Conservation (phyloP, 2,797 vertebrate species). For the Numenius phaeopus region DNA sequence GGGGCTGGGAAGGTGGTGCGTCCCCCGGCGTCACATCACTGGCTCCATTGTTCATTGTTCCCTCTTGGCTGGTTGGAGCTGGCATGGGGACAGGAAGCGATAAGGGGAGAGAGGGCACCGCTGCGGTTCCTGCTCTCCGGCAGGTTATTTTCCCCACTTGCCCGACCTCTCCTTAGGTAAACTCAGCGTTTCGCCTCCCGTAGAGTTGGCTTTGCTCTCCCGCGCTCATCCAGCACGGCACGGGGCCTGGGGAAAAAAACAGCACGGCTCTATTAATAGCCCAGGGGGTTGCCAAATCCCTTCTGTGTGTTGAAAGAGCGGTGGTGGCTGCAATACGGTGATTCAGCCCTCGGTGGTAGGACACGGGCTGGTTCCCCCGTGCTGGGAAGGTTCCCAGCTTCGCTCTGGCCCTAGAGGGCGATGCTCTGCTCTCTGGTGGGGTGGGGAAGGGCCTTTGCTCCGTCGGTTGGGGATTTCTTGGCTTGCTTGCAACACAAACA, state of each 20-base stretch:
- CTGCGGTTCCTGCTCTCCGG: background rate
- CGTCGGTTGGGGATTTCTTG: background rate
- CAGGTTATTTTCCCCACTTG: background rate
- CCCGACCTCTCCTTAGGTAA: constrained; percentile 61
- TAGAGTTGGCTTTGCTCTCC: constrained; percentile 31
- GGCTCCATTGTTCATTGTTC: constrained; percentile 59
- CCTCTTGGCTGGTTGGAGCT: background rate
- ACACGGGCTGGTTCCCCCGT: accelerated
- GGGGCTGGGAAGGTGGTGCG: background rate
- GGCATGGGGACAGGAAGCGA: background rate
- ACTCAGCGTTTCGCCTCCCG: background rate
- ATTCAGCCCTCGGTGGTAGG: constrained; percentile 25
- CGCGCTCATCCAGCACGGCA: background rate
- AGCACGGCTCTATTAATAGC: constrained; percentile 42
- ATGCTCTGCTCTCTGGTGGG: accelerated
- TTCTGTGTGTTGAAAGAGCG: constrained; percentile 6
- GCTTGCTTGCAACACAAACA: background rate
- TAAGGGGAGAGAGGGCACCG: constrained; percentile 21
- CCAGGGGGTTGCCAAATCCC: constrained; percentile 21
- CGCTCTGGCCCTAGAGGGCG: accelerated
- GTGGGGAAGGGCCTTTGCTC: background rate
- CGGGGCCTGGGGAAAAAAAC: background rate
- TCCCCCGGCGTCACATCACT: background rate
- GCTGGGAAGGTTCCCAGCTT: background rate
- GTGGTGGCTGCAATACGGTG: background rate